Percentiles rank a stretch among this genome's conserved stretches.
Conservation (phyloP, 1,140 invertebrate genomes). For the Drosophila triauraria region DNA sequence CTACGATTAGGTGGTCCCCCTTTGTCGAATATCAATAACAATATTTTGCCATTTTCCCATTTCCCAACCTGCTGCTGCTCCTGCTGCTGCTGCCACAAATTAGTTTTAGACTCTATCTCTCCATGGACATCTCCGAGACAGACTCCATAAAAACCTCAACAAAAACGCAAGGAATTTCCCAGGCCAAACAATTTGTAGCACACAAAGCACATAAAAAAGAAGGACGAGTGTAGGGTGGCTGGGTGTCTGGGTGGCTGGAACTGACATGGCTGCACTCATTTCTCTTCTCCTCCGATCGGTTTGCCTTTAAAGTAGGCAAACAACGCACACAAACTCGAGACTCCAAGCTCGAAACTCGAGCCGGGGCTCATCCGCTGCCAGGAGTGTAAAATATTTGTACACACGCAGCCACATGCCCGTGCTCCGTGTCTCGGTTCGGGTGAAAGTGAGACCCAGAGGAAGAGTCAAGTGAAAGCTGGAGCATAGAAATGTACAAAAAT, state of each 20-base stretch:
- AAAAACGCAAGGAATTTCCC: conserved; percentile 74
- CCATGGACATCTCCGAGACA: conserved; percentile 46
- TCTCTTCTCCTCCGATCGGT: conserved; percentile 62
- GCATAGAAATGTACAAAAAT: conserved; percentile 59
- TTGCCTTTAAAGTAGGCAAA: conserved; percentile 74
- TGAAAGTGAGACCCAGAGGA: conserved; percentile 38
- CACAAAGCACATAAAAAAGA: conserved; percentile 67
- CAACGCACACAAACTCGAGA: background rate
- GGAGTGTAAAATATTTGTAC: conserved; percentile 63
- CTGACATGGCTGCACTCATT: conserved; percentile 32
- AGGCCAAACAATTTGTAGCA: conserved; percentile 82
- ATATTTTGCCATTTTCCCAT: conserved; percentile 54
- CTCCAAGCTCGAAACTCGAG: conserved; percentile 30
- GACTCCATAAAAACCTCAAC: conserved; percentile 77
- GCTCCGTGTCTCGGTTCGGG: background rate
- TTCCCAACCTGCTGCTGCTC: background rate
- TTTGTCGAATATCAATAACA: conserved; percentile 76
- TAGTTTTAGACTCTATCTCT: conserved; percentile 75
- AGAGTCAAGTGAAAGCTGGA: conserved; percentile 47
- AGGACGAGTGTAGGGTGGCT: background rate
- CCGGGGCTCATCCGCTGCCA: conserved; percentile 2
- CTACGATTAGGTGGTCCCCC: conserved; percentile 14
- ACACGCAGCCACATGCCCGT: conserved; percentile 22
- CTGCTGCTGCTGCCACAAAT: conserved; percentile 62
- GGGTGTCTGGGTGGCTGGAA: conserved; percentile 10